Evolutionary conservation across 2,113 vertebrate species (phyloP).

Genomic region (Circaetus cinerascens): DNA sequence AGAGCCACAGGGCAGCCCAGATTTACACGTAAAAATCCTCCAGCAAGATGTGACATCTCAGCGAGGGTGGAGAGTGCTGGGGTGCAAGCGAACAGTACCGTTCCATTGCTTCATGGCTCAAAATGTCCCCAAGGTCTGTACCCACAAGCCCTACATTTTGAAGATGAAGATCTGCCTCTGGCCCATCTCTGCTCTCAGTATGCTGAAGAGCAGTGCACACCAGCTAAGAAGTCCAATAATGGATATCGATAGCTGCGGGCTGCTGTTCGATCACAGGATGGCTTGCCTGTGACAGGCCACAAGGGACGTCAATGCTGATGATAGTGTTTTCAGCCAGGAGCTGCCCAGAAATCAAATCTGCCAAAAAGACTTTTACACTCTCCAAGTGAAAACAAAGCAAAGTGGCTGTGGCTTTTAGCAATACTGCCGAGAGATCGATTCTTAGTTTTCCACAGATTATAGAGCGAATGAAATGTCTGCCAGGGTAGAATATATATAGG

Average conservation of each 20-base stretch:
- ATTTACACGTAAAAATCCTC: neutral
- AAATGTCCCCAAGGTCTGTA: neutral
- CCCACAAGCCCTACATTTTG: neutral
- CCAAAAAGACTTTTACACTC: neutral
- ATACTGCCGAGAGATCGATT: neutral
- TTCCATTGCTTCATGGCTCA: neutral
- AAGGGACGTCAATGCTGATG: neutral
- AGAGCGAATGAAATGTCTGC: neutral
- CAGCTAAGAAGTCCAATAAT: neutral
- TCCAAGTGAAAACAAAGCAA: neutral
- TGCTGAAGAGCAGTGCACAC: neutral
- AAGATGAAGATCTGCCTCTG: neutral
- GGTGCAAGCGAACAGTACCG: neutral
- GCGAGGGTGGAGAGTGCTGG: neutral
- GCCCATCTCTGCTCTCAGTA: neutral
- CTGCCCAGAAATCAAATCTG: neutral
- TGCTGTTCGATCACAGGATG: neutral
- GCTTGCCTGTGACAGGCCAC: neutral
- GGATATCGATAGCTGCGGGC: neutral
- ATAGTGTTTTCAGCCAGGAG: neutral
- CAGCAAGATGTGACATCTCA: neutral
- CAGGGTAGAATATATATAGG: neutral
- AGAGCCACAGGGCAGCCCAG: neutral
- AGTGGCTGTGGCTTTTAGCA: neutral
- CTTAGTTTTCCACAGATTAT: neutral